Conservation (phyloP, 2,888 invertebrate genomes). For the Empis stercorea region DNA sequence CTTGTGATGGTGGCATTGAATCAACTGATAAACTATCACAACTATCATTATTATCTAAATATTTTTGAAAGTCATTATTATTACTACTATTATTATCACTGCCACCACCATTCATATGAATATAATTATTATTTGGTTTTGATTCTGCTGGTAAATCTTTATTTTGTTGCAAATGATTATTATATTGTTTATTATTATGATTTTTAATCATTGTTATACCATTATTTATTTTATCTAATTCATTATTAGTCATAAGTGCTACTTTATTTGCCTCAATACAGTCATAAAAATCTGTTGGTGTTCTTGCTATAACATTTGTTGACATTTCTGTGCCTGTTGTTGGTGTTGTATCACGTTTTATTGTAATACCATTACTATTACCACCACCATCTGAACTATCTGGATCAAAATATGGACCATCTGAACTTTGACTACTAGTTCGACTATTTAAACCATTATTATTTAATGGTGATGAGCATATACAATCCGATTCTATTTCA, state of each 20-base stretch:
- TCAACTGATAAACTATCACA: slow-evolving; percentile 13
- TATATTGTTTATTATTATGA: slow-evolving; percentile 5
- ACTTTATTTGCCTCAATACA: background rate
- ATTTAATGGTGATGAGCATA: slow-evolving; percentile 36
- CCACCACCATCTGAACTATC: slow-evolving; percentile 23
- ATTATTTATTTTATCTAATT: too few species aligned
- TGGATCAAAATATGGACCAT: slow-evolving; percentile 40
- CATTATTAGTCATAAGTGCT: too few species aligned
- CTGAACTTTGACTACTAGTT: slow-evolving; percentile 36
- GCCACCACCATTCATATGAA: slow-evolving; percentile 6
- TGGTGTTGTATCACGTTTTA: slow-evolving; percentile 3
- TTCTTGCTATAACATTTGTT: slow-evolving; percentile 1
- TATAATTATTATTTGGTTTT: slow-evolving; percentile 3
- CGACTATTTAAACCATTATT: slow-evolving; percentile 12
- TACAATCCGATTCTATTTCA: slow-evolving; percentile 38
- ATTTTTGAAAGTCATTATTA: slow-evolving; percentile 3
- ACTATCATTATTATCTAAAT: slow-evolving; percentile 6
- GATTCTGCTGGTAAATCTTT: background rate
- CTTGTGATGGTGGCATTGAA: slow-evolving; percentile 17
- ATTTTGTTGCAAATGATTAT: slow-evolving; percentile 8
- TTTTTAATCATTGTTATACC: too few species aligned
- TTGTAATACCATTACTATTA: background rate
- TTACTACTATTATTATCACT: slow-evolving; percentile 3
- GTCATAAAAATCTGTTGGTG: background rate
- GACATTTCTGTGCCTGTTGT: too few species aligned